Evolutionary conservation across 2,888 invertebrate species (phyloP).

Genomic region (Lasiommata megera): DNA sequence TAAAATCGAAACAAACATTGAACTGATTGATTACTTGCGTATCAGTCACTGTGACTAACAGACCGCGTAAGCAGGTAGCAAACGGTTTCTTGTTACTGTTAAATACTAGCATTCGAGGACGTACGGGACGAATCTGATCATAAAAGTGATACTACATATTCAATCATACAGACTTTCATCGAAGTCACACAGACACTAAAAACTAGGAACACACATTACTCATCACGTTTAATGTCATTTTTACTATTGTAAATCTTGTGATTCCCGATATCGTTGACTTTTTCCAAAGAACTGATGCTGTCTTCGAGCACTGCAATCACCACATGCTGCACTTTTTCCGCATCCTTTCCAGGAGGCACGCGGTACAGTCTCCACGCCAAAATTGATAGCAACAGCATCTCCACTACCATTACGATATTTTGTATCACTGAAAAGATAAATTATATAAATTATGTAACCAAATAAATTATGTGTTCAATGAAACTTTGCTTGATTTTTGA

Average conservation of each 20-base stretch:
- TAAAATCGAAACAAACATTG: no score
- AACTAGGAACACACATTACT: conserved; percentile 5
- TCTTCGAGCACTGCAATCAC: conserved; percentile 64
- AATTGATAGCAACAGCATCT: conserved; percentile 85
- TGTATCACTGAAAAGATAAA: conserved; percentile 80
- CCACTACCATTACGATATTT: conserved; percentile 84
- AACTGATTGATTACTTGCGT: no score
- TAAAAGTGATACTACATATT: no score
- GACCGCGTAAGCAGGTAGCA: no score
- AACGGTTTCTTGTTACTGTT: no score
- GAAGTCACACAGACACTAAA: neutral
- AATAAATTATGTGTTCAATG: no score
- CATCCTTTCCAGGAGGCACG: conserved; percentile 52
- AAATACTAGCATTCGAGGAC: no score
- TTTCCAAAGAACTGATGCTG: conserved; percentile 37
- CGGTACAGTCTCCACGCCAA: conserved; percentile 84
- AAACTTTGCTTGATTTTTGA: no score
- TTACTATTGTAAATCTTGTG: conserved; percentile 6
- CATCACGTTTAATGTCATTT: conserved; percentile 17
- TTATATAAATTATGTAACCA: no score
- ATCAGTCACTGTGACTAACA: no score
- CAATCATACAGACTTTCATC: no score
- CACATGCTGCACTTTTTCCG: conserved; percentile 51
- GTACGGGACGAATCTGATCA: no score
- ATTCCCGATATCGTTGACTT: conserved; percentile 12